Conservation (phyloP, 1,140 invertebrate species). For the Anastrepha ludens region DNA sequence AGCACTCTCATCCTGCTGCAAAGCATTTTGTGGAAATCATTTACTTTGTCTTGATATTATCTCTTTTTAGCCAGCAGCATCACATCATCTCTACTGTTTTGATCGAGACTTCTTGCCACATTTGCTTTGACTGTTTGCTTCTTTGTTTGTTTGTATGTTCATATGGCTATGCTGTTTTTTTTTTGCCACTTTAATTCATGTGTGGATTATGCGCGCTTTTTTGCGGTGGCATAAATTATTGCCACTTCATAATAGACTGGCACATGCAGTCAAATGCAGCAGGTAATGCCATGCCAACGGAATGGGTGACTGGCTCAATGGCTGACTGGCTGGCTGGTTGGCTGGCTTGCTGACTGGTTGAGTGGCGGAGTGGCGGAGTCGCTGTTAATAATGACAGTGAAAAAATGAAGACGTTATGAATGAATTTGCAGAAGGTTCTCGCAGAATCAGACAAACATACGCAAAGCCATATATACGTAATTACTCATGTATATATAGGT, state of each 20-base stretch:
- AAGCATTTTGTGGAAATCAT: not conserved
- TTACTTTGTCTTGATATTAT: not conserved
- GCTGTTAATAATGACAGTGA: not conserved
- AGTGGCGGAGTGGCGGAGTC: not conserved
- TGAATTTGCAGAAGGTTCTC: not conserved
- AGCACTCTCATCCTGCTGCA: not conserved
- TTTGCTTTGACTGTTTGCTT: not conserved
- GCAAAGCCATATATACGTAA: too few species aligned
- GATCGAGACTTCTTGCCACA: not conserved
- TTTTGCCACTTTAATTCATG: not conserved
- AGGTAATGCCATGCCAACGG: not conserved
- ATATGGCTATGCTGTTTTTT: not conserved
- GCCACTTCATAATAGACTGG: not conserved
- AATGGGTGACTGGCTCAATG: too few species aligned
- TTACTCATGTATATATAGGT: too few species aligned
- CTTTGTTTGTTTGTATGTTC: not conserved
- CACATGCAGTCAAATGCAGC: not conserved
- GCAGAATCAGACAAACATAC: too few species aligned
- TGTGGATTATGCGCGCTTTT: not conserved
- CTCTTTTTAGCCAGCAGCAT: not conserved
- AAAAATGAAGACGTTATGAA: conserved; percentile 5
- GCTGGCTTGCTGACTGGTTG: too few species aligned
- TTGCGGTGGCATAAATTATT: not conserved
- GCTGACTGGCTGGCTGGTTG: too few species aligned
- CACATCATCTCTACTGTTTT: not conserved